Evolutionary conservation across 2,888 invertebrate species (phyloP).

Genomic region (Cerceris ruficornis): DNA sequence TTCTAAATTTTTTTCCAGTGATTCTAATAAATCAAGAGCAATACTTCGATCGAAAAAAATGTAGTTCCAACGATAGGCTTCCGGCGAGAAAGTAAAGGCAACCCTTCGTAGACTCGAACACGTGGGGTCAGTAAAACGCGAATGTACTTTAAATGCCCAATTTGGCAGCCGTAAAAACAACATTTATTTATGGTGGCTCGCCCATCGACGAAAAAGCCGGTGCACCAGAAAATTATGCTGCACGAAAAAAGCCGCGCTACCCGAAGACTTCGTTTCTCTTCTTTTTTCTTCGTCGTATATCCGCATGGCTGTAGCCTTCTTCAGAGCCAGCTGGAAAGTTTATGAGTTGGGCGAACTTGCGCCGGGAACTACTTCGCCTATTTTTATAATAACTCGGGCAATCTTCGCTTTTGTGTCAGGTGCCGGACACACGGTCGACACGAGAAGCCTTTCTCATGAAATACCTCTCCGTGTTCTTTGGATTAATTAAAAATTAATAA

Average conservation of each 20-base stretch:
- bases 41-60: too few relatives aligned
- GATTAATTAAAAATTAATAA: slow-evolving; percentile 4
- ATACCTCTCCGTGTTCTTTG: not conserved
- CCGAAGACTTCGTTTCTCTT: slow-evolving; percentile 29
- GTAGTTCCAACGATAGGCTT: too few relatives aligned
- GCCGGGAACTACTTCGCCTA: slow-evolving; percentile 12
- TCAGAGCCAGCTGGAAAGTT: slow-evolving; percentile 45
- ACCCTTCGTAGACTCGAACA: too few relatives aligned
- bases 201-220: slow-evolving; percentile 72
- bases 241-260: slow-evolving; percentile 71
- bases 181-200: slow-evolving; percentile 80
- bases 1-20: too few relatives aligned
- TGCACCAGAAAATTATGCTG: slow-evolving; percentile 75
- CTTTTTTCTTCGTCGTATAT: slow-evolving; percentile 29
- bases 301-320: slow-evolving; percentile 6
- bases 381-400: not conserved
- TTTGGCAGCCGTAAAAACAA: slow-evolving; percentile 81
- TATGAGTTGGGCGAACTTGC: slow-evolving; percentile 20
- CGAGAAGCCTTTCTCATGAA: not conserved
- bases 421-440: not conserved
- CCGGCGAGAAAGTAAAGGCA: too few relatives aligned
- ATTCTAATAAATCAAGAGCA: too few relatives aligned
- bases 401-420: slow-evolving; percentile 5
- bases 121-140: slow-evolving; percentile 67
- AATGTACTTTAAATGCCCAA: slow-evolving; percentile 78